Evolutionary conservation across 2,113 vertebrate species (phyloP).

Genomic region (Gobius niger): DNA sequence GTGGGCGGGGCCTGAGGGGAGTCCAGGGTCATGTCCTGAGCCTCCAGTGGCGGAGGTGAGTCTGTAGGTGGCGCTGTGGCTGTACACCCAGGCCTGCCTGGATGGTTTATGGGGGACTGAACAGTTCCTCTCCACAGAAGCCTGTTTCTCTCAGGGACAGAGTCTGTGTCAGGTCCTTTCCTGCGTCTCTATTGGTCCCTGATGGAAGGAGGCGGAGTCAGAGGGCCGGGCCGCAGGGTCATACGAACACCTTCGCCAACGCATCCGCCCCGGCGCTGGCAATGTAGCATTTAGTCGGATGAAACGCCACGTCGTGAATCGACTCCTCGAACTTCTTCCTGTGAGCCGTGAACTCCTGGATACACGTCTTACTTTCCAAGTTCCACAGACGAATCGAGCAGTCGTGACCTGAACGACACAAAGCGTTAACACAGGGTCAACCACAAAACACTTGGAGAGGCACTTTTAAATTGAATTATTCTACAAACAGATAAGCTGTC

Average conservation of each 20-base stretch:
- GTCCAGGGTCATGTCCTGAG: constrained; percentile 60
- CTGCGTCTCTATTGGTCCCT: constrained; percentile 68
- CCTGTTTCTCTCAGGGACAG: constrained; percentile 60
- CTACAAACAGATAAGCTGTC: neutral
- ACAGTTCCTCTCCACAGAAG: constrained; percentile 75
- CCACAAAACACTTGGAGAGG: neutral
- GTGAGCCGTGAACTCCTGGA: constrained; percentile 98
- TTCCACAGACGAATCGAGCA: constrained; percentile 99
- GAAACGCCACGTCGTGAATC: constrained; percentile 97
- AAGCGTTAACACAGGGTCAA: neutral
- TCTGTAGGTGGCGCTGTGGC: constrained; percentile 65
- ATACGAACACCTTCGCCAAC: constrained; percentile 99
- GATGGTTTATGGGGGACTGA: constrained; percentile 74
- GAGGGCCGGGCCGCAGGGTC: constrained; percentile 80
- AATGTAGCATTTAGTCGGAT: constrained; percentile 97
- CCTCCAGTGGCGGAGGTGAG: constrained; percentile 56
- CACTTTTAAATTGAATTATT: neutral
- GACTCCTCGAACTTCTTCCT: constrained; percentile 98
- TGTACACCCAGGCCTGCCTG: constrained; percentile 91
- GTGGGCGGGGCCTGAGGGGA: constrained; percentile 36
- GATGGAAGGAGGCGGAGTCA: constrained; percentile 78
- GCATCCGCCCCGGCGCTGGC: constrained; percentile 97
- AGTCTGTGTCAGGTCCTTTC: constrained; percentile 49
- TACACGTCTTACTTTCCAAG: constrained; percentile 98
- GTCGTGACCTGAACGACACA: constrained; percentile 86